These are phyloP conservation scores for Gortyna flavago DNA, from an alignment of 2,888 invertebrate genomes.

Conservation along the genomic window DNA sequence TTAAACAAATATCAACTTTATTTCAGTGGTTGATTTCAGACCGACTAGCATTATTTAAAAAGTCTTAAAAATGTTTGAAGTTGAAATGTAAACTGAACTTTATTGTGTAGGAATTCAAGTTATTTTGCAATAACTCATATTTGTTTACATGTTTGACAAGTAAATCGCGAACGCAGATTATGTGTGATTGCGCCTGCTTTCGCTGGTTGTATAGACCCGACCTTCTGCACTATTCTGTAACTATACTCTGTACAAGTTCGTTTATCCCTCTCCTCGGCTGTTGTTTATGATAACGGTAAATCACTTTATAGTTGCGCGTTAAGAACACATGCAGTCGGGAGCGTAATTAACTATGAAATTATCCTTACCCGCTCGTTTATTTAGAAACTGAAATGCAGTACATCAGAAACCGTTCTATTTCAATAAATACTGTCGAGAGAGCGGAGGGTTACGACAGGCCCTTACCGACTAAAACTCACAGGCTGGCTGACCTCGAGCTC, in stretches of 20 bases:
- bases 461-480: not conserved
- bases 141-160: too few species aligned
- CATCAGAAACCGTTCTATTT: not conserved
- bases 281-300: slow-evolving; percentile 62
- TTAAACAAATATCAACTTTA: too few species aligned
- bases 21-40: too few species aligned
- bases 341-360: slow-evolving; percentile 46
- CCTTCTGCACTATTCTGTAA: slow-evolving; percentile 16
- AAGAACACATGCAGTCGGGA: slow-evolving; percentile 41
- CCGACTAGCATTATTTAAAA: too few species aligned
- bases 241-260: slow-evolving; percentile 56
- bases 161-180: too few species aligned
- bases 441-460: not conserved
- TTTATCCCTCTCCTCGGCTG: slow-evolving; percentile 50
- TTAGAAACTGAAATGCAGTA: slow-evolving; percentile 7
- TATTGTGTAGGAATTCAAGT: too few species aligned
- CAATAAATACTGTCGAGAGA: not conserved
- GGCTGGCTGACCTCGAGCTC: not conserved
- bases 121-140: too few species aligned
- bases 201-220: too few species aligned
- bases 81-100: too few species aligned
- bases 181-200: not conserved
- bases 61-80: too few species aligned
- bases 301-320: slow-evolving; percentile 54
- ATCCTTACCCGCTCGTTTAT: slow-evolving; percentile 27